Evolutionary conservation across 2,113 vertebrate species (phyloP), one percentile per base, ranked within the genome.

Genomic region (Corythoichthys haematopterus): DNA sequence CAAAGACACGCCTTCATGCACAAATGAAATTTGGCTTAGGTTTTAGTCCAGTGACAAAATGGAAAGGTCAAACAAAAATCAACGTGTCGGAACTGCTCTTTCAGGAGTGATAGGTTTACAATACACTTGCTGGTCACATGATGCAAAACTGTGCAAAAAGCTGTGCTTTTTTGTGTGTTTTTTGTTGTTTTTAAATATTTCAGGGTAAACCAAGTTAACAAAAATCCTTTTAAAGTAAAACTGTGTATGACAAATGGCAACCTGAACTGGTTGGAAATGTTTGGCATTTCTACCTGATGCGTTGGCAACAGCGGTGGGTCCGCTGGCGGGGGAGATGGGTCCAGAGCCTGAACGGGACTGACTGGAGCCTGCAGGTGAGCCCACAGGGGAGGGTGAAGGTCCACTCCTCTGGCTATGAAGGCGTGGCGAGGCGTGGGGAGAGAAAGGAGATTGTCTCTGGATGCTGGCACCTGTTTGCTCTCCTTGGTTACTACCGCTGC

Each of bases 361-460:
- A 86, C 92, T 96, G 86, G 95, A 97, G 74, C 96, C 95, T 4
- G 93, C 94, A 0, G 96, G 96, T 40, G 95, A 98, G 83, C 94
- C 95, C 51, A 95, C 96, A 0, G 96, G 95, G 69, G 96, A 97
- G 63, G 96, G 96, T 0, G 96, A 98, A 0, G 95, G 96, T 15
- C 94, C 95, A 13, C 95, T 94, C 0, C 94, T 93, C 76, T 96
- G 94, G 87, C 92, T 91, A 77, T 94, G 91, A 73, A 98, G 93
- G 78, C 95, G 95, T 2, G 95, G 96, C 66, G 96, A 97, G 66
- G 95, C 95, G 46, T 97, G 96, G 15, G 96, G 96, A 50, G 96
- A 98, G 89, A 97, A 98, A 1, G 96, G 95, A 14, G 96, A 98
- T 88, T 95, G 96, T 33, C 94, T 93, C 20, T 95, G 95, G 85